phyloP scores from a whole-genome alignment of 2,113 vertebrate species.

The Nothobranchius kuhntae region DNA sequence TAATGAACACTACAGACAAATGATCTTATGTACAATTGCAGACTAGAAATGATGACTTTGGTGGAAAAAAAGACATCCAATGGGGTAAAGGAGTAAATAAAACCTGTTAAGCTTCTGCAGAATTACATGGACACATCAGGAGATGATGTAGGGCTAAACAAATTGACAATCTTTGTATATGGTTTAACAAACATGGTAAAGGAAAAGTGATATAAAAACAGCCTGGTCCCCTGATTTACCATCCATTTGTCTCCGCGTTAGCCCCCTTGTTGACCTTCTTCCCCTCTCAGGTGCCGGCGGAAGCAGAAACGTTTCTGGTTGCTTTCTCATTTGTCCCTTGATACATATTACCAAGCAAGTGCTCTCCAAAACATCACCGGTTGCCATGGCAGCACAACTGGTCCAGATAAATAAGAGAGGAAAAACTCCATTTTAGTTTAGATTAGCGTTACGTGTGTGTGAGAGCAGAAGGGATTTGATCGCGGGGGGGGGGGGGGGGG shows the following conservation, averaged over 20 bases:
- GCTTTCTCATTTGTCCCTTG: conserved; percentile 59
- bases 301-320: conserved; percentile 46
- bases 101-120: no score
- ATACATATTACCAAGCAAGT: conserved; percentile 66
- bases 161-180: neutral
- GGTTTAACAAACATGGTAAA: conserved; percentile 9
- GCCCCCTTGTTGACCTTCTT: conserved; percentile 13
- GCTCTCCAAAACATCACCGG: conserved; percentile 69
- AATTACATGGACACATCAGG: neutral
- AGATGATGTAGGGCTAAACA: neutral
- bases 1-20: no score
- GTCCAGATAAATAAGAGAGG: conserved; percentile 19
- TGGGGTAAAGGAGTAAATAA: no score
- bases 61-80: no score
- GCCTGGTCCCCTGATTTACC: conserved; percentile 2
- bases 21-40: no score
- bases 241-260: conserved; percentile 13
- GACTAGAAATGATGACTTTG: no score
- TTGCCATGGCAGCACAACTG: conserved; percentile 61
- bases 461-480: neutral
- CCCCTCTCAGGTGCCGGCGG: conserved; percentile 31
- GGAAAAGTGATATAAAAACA: neutral
- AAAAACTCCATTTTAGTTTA: conserved; percentile 21
- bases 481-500: neutral
- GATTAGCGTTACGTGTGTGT: conserved; percentile 4